Evolutionary conservation across 2,113 vertebrate species (phyloP), one percentile per base, ranked within the genome.

Genomic region (Erythrocercus mccallii): DNA sequence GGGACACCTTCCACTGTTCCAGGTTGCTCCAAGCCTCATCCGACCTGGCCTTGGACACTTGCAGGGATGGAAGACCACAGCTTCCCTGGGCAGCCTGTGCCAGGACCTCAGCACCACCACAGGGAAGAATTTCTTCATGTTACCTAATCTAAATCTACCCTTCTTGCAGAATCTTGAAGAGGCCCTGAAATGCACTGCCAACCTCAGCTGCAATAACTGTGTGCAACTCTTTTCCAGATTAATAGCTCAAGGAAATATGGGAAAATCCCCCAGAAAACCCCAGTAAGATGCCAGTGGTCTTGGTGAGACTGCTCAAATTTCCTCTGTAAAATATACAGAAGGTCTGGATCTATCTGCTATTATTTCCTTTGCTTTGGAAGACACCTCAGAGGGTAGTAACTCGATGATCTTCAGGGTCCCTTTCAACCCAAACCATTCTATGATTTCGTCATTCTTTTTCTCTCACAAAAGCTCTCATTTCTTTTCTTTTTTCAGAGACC

Each of bases 41-140:
- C 1, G 2, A 3, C 10, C 35, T 28, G 12, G 12, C 8, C 64
- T 56, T 28, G 35, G 1, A 48, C 30, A 61, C 8, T 76, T 15
- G 24, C 78, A 54, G 53, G 30, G 11, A 40, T 22, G 19, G 14
- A 2, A 47, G 5, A 45, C n/a, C 54, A 33, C 54, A 61, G 30
- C 14, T 10, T 40, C n/a, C 18, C 54, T 28, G 10, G 6, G 2
- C 0, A 48, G 0, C 4, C 40, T 48, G 9, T 76, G 10, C n/a
- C 54, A 76, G 70, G 1, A 2, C 8, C 9, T 69, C 47, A 5
- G 1, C 25, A 69, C 4, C 10, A 10, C 0, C 48, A 42, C 2
- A 70, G 7, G 2, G 9, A 33, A 33, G 12, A 48, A 28, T 44
- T 83, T 23, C 12, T 18, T 48, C 25, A 22, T 28, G 12, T 28